Base-by-base conservation (phyloP, 2,113 vertebrate genomes). In the Daubentonia madagascariensis region DNA sequence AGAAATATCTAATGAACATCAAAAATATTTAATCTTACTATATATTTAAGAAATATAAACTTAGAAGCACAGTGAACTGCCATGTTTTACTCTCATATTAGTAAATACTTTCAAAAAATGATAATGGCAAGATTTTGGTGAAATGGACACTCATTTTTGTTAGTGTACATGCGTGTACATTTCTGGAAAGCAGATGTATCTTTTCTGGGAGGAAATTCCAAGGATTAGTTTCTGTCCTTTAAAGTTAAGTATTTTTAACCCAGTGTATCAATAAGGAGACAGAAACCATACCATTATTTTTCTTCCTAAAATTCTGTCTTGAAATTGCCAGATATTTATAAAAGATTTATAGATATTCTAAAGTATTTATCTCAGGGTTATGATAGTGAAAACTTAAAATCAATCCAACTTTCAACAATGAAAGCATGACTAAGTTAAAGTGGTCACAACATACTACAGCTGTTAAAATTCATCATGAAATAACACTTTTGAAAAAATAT, bases 21-120 rank as follows among this genome's bases (percentile, higher is more conserved):
- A n/a, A 63, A 88, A 75, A 70, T 91, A 76, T 25, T 85, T 63
- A 40, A 48, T 85, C 30, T 57, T 72, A n/a, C 16, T 76, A 5
- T 87, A 65, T 87, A n/a, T n/a, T 65, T 68, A 91, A 97, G 37
- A 67, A 86, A 65, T 73, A 8, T 91, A 91, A 94, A 57, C n/a
- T n/a, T 65, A 94, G 10, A 28, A 50, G 28, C 80, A 25, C 37
- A 86, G 9, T 89, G 18, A 93, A n/a, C 43, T 73, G 37, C 68
- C 35, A 20, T 52, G 81, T 95, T 86, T 80, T 80, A 50, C n/a
- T n/a, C 22, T 45, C 37, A 45, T 70, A 32, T 50, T 50, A 91
- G 28, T 14, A 48, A 63, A 68, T 86, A 72, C 52, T 81, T 86
- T 76, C 59, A 35, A 65, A 81, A 83, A 92, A 65, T 75, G 12